Conservation (phyloP, 2,888 invertebrate species). For the Lithophane socia region DNA sequence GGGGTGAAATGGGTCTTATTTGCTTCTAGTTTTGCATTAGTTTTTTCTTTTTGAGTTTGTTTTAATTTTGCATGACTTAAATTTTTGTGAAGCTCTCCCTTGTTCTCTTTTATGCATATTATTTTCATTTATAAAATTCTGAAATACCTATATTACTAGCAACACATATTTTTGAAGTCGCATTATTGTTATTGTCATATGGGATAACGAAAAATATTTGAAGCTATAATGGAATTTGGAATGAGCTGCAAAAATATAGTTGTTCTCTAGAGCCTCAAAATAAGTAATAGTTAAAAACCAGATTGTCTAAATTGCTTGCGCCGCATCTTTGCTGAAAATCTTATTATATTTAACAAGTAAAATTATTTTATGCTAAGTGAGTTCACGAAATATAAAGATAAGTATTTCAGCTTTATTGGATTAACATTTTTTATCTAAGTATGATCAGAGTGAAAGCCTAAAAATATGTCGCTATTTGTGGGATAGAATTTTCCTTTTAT, state of each 20-base stretch:
- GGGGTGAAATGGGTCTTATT: conserved; percentile 11
- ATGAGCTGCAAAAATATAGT: conserved; percentile 1
- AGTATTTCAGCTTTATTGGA: conserved; percentile 21
- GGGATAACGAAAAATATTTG: not conserved
- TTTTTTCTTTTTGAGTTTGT: not conserved
- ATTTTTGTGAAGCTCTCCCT: not conserved
- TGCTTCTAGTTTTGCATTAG: not conserved
- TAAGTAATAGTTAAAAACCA: conserved; percentile 31
- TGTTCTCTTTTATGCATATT: not conserved
- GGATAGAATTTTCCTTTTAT: conserved; percentile 3
- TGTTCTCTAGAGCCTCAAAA: conserved; percentile 16
- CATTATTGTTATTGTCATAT: not conserved
- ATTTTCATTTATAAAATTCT: not conserved
- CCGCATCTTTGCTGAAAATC: conserved; percentile 38
- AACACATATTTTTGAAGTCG: not conserved
- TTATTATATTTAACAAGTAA: conserved; percentile 44
- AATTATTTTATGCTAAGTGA: conserved; percentile 37
- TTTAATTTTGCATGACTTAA: not conserved
- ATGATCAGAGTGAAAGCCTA: conserved; percentile 16
- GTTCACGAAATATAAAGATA: conserved; percentile 37
- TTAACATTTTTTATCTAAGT: conserved; percentile 40
- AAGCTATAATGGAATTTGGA: not conserved
- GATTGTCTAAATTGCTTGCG: conserved; percentile 19
- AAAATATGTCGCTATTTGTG: conserved; percentile 22
- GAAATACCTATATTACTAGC: not conserved